These are phyloP conservation scores for Agriopis marginaria DNA, from an alignment of 2,888 invertebrate species.

Conservation along the genomic window DNA sequence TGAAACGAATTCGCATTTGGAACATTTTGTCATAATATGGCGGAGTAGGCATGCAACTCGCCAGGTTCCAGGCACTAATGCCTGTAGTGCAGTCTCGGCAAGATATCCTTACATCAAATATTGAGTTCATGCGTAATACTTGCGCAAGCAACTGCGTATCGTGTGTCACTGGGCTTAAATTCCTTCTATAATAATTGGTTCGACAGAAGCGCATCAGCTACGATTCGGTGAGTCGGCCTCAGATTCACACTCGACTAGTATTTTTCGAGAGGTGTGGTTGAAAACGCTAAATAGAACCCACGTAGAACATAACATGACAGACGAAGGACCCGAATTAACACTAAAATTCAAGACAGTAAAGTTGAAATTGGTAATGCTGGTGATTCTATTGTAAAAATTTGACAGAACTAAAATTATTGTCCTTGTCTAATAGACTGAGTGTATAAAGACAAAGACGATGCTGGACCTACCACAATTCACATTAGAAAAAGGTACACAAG, in stretches of 20 bases:
- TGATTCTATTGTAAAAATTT: no score
- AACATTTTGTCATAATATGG: no score
- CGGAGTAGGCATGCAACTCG: no score
- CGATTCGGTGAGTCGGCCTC: conserved; percentile 60
- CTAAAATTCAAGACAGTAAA: neutral
- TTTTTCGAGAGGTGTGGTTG: conserved; percentile 56
- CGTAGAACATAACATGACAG: neutral
- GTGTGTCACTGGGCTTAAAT: neutral
- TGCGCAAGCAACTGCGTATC: neutral
- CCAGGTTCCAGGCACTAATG: no score
- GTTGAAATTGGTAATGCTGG: neutral
- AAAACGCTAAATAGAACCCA: conserved; percentile 5
- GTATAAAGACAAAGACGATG: no score
- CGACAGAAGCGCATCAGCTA: conserved; percentile 36
- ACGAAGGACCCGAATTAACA: neutral
- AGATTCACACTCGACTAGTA: conserved; percentile 83
- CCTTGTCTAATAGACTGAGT: no score
- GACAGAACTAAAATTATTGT: no score
- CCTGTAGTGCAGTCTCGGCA: no score
- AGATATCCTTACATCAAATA: neutral
- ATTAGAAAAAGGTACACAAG: no score
- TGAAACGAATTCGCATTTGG: no score
- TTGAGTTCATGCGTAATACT: neutral
- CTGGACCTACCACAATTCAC: no score
- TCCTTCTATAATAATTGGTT: conserved; percentile 28